Percentiles rank a stretch among this genome's conserved stretches.
Evolutionary conservation across 1,140 invertebrate genomes (phyloP).

Genomic region (Pinna nobilis): DNA sequence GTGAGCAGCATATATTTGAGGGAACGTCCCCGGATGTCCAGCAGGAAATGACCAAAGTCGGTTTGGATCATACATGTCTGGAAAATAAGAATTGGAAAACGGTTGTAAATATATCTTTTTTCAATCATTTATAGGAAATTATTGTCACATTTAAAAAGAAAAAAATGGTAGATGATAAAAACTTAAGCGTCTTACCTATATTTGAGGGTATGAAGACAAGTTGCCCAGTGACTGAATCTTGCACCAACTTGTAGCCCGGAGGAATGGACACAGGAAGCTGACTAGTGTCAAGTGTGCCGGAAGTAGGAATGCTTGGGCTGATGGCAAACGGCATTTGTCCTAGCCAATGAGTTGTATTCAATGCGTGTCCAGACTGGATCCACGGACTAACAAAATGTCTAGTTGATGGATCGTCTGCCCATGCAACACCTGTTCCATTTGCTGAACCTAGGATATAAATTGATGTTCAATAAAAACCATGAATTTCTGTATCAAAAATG

Average conservation of each 20-base stretch:
- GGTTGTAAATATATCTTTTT: conserved; percentile 58
- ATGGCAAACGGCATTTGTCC: conserved; percentile 59
- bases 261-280: conserved; percentile 81
- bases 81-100: conserved; percentile 64
- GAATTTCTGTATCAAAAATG: neutral
- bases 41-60: conserved; percentile 36
- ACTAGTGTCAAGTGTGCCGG: conserved; percentile 80
- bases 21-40: conserved; percentile 12
- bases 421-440: conserved; percentile 62
- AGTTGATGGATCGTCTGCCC: conserved; percentile 73
- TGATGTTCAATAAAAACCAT: neutral
- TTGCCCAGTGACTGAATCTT: conserved; percentile 87
- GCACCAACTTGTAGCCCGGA: conserved; percentile 85
- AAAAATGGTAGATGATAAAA: neutral
- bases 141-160: neutral
- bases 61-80: conserved; percentile 49
- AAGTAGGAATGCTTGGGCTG: conserved; percentile 50
- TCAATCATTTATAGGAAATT: neutral
- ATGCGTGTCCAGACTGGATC: conserved; percentile 51
- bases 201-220: conserved; percentile 82
- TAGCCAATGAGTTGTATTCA: conserved; percentile 48
- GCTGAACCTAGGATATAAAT: conserved; percentile 29
- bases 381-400: conserved; percentile 82
- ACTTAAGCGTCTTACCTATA: conserved; percentile 76
- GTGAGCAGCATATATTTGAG: conserved; percentile 32